Percentiles rank a stretch among this genome's conserved stretches.
These are phyloP conservation scores for Dinomys branickii DNA, from an alignment of 2,113 vertebrate genomes.

Conservation along the genomic window DNA sequence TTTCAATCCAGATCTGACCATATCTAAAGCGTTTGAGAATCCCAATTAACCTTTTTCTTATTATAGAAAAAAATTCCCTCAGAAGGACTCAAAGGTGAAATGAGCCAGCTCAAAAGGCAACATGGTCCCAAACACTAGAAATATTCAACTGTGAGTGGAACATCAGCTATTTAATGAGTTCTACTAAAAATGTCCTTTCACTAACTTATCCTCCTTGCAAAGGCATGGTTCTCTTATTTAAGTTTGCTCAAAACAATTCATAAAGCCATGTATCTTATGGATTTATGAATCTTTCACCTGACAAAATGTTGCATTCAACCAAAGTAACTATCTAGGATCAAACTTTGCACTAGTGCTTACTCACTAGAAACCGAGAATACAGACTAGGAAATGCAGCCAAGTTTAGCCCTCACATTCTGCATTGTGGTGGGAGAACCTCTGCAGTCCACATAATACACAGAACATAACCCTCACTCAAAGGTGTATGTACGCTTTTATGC, in stretches of 20 bases:
- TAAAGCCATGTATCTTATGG: background rate
- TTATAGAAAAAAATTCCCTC: background rate
- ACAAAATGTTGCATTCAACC: background rate
- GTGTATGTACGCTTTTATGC: background rate
- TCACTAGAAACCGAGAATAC: background rate
- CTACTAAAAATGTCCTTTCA: background rate
- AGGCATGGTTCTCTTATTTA: background rate
- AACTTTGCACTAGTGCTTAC: background rate
- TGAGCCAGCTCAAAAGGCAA: background rate
- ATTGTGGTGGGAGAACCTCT: background rate
- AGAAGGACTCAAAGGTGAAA: background rate
- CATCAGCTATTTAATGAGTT: conserved; percentile 33
- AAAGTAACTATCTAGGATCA: background rate
- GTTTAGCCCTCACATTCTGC: background rate
- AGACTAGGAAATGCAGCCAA: background rate
- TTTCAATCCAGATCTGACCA: background rate
- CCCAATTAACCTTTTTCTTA: conserved; percentile 23
- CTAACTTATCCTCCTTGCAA: conserved; percentile 2
- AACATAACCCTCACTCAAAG: too few species aligned
- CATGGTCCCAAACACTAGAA: background rate
- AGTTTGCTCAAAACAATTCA: background rate
- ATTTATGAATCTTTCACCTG: background rate
- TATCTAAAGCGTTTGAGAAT: background rate
- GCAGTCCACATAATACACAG: background rate
- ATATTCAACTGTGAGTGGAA: background rate